These are phyloP conservation scores for Pegea sp. DNA, from an alignment of 23 tunicate species.

Conservation along the genomic window DNA sequence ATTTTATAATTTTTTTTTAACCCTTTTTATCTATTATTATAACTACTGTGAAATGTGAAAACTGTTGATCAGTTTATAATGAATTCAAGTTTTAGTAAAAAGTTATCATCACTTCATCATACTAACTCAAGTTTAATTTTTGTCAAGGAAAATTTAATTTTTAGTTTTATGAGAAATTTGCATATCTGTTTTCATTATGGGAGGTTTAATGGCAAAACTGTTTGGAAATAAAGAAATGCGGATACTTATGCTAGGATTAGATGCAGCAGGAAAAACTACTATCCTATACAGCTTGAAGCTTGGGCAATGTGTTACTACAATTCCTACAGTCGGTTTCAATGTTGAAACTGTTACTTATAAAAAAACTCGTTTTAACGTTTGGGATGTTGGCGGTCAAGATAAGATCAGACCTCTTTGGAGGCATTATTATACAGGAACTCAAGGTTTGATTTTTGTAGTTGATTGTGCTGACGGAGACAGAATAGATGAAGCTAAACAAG, in stretches of 20 bases:
- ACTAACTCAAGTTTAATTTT: too few relatives aligned
- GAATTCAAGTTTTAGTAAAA: too few relatives aligned
- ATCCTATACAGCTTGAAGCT: conserved; percentile 75
- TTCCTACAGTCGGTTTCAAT: conserved; percentile 91
- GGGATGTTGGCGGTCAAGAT: conserved; percentile 99
- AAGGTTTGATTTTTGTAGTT: conserved; percentile 86
- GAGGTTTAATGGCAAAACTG: too few relatives aligned
- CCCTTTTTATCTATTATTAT: too few relatives aligned
- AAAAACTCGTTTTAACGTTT: conserved; percentile 61
- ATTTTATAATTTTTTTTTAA: too few relatives aligned
- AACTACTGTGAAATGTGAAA: too few relatives aligned
- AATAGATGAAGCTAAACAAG: conserved; percentile 78
- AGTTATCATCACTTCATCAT: too few relatives aligned
- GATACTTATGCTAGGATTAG: conserved; percentile 79
- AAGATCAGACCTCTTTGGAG: conserved; percentile 89
- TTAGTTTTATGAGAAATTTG: too few relatives aligned
- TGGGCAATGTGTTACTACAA: conserved; percentile 64
- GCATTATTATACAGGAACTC: conserved; percentile 83
- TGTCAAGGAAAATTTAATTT: too few relatives aligned
- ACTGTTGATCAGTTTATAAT: too few relatives aligned
- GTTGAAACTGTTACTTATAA: conserved; percentile 74
- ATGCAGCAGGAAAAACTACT: conserved; percentile 97
- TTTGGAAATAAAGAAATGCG: conserved; percentile 80
- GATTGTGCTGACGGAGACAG: conserved; percentile 94
- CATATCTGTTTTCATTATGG: too few relatives aligned